phyloP scores from a whole-genome alignment of 2,888 invertebrate species.

The Tanytarsus gracilentus region DNA sequence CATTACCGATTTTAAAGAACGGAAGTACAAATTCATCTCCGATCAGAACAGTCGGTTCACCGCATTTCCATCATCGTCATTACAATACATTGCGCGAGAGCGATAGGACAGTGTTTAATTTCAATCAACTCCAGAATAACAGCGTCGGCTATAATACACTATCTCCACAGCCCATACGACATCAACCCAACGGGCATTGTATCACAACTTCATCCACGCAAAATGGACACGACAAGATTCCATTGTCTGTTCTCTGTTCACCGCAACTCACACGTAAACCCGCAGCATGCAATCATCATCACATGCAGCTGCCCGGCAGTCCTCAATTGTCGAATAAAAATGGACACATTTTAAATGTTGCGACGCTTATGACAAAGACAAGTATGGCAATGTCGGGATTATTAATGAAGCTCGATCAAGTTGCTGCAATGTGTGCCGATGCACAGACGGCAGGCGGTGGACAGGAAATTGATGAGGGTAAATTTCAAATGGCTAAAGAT shows the following conservation, averaged over 20 bases:
- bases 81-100: slow-evolving; percentile 5
- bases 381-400: slow-evolving; percentile 61
- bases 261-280: slow-evolving; percentile 48
- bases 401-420: slow-evolving; percentile 57
- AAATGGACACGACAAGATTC: slow-evolving; percentile 31
- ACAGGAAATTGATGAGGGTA: slow-evolving; percentile 62
- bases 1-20: slow-evolving; percentile 46
- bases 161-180: slow-evolving; percentile 32
- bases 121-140: slow-evolving; percentile 32
- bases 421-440: slow-evolving; percentile 60
- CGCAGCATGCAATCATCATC: slow-evolving; percentile 43
- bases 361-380: slow-evolving; percentile 56
- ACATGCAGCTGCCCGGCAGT: slow-evolving; percentile 37
- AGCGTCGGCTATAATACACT: slow-evolving; percentile 32
- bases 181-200: slow-evolving; percentile 36
- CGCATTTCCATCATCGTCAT: slow-evolving; percentile 46
- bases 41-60: slow-evolving; percentile 52
- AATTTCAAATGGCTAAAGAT: slow-evolving; percentile 69
- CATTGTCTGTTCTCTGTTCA: slow-evolving; percentile 45
- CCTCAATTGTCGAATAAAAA: slow-evolving; percentile 45
- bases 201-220: slow-evolving; percentile 34
- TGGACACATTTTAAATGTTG: slow-evolving; percentile 50
- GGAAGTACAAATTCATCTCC: slow-evolving; percentile 37
- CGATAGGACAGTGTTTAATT: slow-evolving; percentile 23
- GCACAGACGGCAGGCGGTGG: slow-evolving; percentile 70